Base-by-base conservation (phyloP, 2,888 invertebrate genomes). In the Xestia xanthographa region DNA sequence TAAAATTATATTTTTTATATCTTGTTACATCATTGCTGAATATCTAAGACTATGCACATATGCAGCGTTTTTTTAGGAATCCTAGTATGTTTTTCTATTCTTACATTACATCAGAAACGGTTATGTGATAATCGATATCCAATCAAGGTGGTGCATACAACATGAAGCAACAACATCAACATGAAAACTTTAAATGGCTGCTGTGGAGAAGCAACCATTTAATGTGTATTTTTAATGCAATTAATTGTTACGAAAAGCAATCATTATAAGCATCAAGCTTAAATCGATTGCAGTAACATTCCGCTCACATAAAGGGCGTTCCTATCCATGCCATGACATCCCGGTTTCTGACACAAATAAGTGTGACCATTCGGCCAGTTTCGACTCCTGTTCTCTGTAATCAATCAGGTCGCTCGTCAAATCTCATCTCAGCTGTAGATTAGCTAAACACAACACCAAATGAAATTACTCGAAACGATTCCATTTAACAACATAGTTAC, bases 101-200 rank as follows among this genome's bases (percentile, higher is more conserved):
- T 66, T 58, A 71, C 71, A 8, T 78, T 43, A 66, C 43, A 8
- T 78, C 17, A 78, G 43, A 71, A 65, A 50, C 14, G 22, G 43
- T 66, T 71, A 78, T 65, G 26, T 26, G 41, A 43, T 34, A 34
- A 48, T 20, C 41, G 17, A 17, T 1, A 63, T 26, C 34, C 45
- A 63, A 41, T 26, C 38, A 41, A 41, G 45, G 2, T 43, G 20
- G 22, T 17, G 45, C 34, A 34, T 5, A 34, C 34, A 34, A 34
- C 34, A 34, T 34, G 34, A 34, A 34, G 34, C 34, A 34, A 34
- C 34, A 34, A 34, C 34, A 34, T 3, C 41, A 9, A 41, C 41
- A 11, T 41, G 9, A 41, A 41, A 11, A 41, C 41, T 41, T 41
- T 41, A 41, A 22, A 67, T n/a, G 12, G 17, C 8, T 22, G 29